phyloP scores from a whole-genome alignment of 2,797 vertebrate species.

The Spizella passerina region DNA sequence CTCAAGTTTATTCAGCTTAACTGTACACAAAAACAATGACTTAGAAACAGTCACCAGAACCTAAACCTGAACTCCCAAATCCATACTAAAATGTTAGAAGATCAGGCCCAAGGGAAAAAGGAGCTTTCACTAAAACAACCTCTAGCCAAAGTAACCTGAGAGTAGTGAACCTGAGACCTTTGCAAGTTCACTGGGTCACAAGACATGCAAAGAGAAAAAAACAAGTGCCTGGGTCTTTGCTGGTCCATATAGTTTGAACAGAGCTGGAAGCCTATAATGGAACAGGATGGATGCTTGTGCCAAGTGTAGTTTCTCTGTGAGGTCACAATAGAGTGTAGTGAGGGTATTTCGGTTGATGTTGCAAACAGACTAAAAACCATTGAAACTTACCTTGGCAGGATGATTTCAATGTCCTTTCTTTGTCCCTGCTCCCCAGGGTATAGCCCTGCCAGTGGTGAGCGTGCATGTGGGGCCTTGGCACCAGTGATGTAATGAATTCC shows the following conservation, averaged over 20 bases:
- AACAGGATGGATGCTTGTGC: neutral
- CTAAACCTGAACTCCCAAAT: neutral
- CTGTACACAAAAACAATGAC: neutral
- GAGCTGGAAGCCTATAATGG: neutral
- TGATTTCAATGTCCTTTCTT: neutral
- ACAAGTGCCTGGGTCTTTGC: neutral
- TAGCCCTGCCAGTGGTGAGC: neutral
- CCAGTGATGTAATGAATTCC: neutral
- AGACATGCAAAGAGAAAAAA: neutral
- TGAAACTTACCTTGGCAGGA: neutral
- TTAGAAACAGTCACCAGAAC: neutral
- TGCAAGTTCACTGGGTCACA: neutral
- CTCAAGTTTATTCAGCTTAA: neutral
- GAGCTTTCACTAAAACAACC: neutral
- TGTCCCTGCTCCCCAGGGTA: neutral
- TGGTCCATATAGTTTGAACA: neutral
- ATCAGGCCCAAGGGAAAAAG: neutral
- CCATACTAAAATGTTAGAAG: neutral
- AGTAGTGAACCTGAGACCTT: neutral
- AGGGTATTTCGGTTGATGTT: neutral
- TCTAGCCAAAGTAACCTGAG: neutral
- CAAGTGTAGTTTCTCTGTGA: neutral
- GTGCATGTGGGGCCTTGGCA: neutral
- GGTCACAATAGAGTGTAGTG: neutral
- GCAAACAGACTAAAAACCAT: neutral